phyloP scores from a whole-genome alignment of 2,113 vertebrate genomes.

The Ochotona curzoniae region DNA sequence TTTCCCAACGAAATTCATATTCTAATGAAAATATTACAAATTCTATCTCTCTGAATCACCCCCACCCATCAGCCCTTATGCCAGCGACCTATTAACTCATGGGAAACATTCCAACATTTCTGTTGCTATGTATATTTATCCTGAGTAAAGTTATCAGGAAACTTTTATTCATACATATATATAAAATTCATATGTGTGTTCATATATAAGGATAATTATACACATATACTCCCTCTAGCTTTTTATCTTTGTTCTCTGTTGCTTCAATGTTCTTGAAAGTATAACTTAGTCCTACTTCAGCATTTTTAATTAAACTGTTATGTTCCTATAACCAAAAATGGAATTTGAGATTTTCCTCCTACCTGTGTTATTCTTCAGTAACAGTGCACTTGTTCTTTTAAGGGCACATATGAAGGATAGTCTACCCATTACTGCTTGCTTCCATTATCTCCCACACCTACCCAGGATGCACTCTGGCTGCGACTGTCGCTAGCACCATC shows the following conservation, averaged over 20 bases:
- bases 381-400: neutral
- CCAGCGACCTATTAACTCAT: neutral
- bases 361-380: neutral
- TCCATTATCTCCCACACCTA: neutral
- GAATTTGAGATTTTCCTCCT: neutral
- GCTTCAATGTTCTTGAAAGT: neutral
- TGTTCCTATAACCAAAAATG: neutral
- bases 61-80: neutral
- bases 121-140: neutral
- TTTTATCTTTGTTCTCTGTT: neutral
- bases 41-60: neutral
- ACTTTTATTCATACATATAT: slow-evolving; percentile 29
- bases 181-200: neutral
- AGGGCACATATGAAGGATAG: neutral
- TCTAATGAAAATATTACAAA: slow-evolving; percentile 33
- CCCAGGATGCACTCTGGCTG: neutral
- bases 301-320: slow-evolving; percentile 48
- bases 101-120: neutral
- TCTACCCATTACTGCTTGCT: neutral
- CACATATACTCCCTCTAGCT: neutral
- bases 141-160: neutral
- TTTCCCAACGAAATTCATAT: slow-evolving; percentile 33
- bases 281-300: slow-evolving; percentile 15
- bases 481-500: neutral
- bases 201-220: no score